phyloP scores from a whole-genome alignment of 2,797 vertebrate genomes.

The Naso thynnoides region DNA sequence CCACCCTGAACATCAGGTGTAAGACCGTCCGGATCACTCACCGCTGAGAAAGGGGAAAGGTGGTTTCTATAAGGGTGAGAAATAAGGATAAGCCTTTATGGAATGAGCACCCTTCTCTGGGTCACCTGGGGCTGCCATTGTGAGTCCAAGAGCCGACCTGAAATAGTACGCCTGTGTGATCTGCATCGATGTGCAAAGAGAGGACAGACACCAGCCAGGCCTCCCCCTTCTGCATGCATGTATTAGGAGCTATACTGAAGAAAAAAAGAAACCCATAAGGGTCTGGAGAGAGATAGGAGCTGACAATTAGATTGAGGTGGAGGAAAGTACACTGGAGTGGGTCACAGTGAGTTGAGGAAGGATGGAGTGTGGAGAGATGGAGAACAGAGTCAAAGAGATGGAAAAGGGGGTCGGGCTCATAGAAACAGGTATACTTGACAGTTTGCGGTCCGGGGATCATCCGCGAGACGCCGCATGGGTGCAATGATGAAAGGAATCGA shows the following conservation, averaged over 20 bases:
- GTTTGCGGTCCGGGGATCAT: slow-evolving; percentile 80
- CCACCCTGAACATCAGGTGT: slow-evolving; percentile 75
- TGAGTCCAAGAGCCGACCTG: slow-evolving; percentile 65
- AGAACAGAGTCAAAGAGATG: slow-evolving; percentile 69
- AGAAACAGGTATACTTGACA: slow-evolving; percentile 84
- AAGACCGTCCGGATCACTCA: slow-evolving; percentile 67
- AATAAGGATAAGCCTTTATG: slow-evolving; percentile 70
- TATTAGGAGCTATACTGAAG: slow-evolving; percentile 50
- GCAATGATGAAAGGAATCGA: slow-evolving; percentile 81
- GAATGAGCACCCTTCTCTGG: slow-evolving; percentile 57
- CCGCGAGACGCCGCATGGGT: slow-evolving; percentile 73
- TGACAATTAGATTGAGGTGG: slow-evolving; percentile 76
- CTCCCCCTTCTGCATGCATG: slow-evolving; percentile 67
- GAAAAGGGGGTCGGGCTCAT: slow-evolving; percentile 66
- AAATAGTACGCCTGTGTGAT: slow-evolving; percentile 68
- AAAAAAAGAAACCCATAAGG: slow-evolving; percentile 50
- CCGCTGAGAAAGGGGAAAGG: slow-evolving; percentile 57
- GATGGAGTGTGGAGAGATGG: slow-evolving; percentile 56
- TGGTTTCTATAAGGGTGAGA: slow-evolving; percentile 64
- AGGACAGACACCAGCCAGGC: slow-evolving; percentile 43
- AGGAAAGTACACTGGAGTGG: slow-evolving; percentile 71
- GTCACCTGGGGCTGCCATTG: slow-evolving; percentile 74
- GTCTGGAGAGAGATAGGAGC: slow-evolving; percentile 68
- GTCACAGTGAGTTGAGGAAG: slow-evolving; percentile 64
- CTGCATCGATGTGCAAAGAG: slow-evolving; percentile 58